Evolutionary conservation across 2,888 invertebrate species (phyloP).

Genomic region (Lepidocyrtinus sp.): DNA sequence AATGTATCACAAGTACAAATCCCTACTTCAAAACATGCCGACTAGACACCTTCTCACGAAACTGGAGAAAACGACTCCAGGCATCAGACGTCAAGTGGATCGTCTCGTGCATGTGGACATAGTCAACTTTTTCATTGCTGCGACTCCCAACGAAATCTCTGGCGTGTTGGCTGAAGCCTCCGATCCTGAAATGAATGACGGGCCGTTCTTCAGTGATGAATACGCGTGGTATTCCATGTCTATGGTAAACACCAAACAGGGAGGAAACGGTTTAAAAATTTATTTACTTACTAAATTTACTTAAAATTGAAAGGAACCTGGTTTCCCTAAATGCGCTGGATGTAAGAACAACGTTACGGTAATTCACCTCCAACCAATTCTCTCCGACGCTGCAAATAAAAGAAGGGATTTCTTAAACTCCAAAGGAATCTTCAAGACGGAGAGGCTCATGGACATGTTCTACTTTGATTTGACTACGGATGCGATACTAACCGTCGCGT

Average conservation of each 20-base stretch:
- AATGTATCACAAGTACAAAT: slow-evolving; percentile 95
- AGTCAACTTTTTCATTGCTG: slow-evolving; percentile 90
- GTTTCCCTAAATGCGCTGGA: slow-evolving; percentile 54
- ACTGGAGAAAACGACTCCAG: slow-evolving; percentile 73
- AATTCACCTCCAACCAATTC: slow-evolving; percentile 62
- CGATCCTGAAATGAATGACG: slow-evolving; percentile 57
- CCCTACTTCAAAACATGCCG: slow-evolving; percentile 89
- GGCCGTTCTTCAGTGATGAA: slow-evolving; percentile 82
- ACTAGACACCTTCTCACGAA: slow-evolving; percentile 86
- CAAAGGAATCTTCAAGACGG: slow-evolving; percentile 31
- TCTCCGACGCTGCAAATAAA: slow-evolving; percentile 26
- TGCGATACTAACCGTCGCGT: slow-evolving; percentile 79
- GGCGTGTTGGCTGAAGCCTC: slow-evolving; percentile 65
- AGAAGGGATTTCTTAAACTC: slow-evolving; percentile 34
- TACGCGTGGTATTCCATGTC: slow-evolving; percentile 91
- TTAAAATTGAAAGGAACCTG: slow-evolving; percentile 46
- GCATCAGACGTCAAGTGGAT: slow-evolving; percentile 80
- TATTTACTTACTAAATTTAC: neutral
- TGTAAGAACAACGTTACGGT: slow-evolving; percentile 62
- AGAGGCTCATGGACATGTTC: slow-evolving; percentile 75
- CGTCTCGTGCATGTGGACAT: slow-evolving; percentile 86
- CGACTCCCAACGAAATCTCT: slow-evolving; percentile 71
- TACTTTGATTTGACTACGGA: slow-evolving; percentile 88
- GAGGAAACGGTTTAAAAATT: neutral
- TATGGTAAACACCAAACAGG: slow-evolving; percentile 76